Base-by-base conservation (phyloP, 2,113 vertebrate genomes). In the Dromaius novaehollandiae region DNA sequence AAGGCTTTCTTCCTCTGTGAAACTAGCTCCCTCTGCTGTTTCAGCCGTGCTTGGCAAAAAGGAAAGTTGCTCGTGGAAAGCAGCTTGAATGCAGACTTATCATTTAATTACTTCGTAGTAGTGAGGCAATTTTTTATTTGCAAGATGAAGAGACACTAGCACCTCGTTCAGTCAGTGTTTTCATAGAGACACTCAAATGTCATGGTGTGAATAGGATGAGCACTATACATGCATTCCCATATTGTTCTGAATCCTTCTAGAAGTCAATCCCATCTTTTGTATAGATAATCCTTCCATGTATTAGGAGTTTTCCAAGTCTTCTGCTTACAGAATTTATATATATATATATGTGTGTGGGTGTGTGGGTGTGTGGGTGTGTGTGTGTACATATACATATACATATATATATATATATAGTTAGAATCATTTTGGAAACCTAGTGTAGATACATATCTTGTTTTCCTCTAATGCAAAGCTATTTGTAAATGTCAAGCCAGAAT, bases 1-100 rank as follows among this genome's bases (percentile, higher is more conserved):
- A 24, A 51, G 46, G 34, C 36, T 2, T 28, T 70, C 19, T 1
- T 90, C 19, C 20, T 42, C 38, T 83, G 68, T 95, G 94, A 51
- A 94, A 30, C 82, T 80, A 88, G 86, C 97, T 95, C 97, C 97
- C 96, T 97, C 97, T 97, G n/a, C 89, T 95, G 97, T 88, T 86
- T 77, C 36, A 68, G 69, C 22, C 69, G 34, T 90, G 68, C 61
- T 88, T 76, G 32, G 19, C 73, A 73, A 64, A 32, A 15, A 48
- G 58, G 19, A 42, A 25, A 7, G 13, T 56, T 30, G 14, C 24
- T 42, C 10, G 5, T n/a, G 36, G 28, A 71, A 63, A 58, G n/a
- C 25, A 5, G 2, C 48, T 55, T 34, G n/a, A 64, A 83, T 86
- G 16, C n/a, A 68, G 32, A 20, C 3, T 79, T 91, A 9, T 2